Evolutionary conservation across 2,888 invertebrate species (phyloP), one percentile per base, ranked within the genome.

Genomic region (Andrena dorsata): DNA sequence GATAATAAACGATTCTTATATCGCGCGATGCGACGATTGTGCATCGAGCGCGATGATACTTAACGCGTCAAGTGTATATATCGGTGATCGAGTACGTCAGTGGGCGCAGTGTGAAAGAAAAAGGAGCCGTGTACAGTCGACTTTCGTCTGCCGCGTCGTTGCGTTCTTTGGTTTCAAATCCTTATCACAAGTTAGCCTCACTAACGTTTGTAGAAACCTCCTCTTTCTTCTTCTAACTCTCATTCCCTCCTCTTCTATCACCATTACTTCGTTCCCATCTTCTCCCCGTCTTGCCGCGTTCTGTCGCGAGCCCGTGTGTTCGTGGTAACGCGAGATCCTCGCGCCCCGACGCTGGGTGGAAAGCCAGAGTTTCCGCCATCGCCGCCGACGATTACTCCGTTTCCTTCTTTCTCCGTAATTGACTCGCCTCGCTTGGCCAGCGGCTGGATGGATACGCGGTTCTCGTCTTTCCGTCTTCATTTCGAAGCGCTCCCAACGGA

Each of bases 171-270:
- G 92, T 90, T 88, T 89, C 83, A 83, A 86, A 85, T 90, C 89
- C 87, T 90, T 92, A 92, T 92, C 92, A 92, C 92, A 92, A 90
- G 86, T 91, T 90, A 90, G 89, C 89, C 88, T 81, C 79, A 80
- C 82, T 86, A 85, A 74, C 83, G 80, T 78, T 68, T 53, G 68
- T 71, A 66, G 80, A 87, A 79, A 78, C 53, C 76, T 63, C 70
- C 49, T 23, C 58, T 58, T 23, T 47, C 13, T 7, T 3, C 13
- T 47, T 56, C 30, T 28, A 28, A 28, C 10, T n/a, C 32, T 53
- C 30, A 47, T n/a, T 20, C 26, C 26, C 16, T 35, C 60, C 16
- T 65, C 35, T 8, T 72, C 32, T 23, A 56, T 23, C 23, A 26
- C n/a, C 32, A n/a, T n/a, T 28, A 20, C 13, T 8, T 41, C 35